Base-by-base conservation (phyloP, 2,797 vertebrate genomes). In the Falco columbarius region DNA sequence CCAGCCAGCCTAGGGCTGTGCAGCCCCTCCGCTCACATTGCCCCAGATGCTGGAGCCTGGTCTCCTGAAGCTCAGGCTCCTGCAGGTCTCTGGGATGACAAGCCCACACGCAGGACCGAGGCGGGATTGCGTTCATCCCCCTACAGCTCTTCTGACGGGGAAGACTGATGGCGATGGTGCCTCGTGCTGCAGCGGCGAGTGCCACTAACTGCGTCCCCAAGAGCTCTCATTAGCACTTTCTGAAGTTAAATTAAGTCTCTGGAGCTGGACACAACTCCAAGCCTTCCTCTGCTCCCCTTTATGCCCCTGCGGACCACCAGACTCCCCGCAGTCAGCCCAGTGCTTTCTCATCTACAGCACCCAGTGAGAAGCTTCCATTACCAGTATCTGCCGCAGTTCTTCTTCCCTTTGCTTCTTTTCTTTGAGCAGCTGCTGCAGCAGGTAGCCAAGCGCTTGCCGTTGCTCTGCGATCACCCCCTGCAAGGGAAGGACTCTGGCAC, bases 381-480 rank as follows among this genome's bases (percentile, higher is more conserved):
- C 99, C 99, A 99, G 98, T 88, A 99, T 97, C 23, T 98, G 98
- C 15, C 46, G 98, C 26, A 99, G 98, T 52, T 99, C 99, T 61
- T 98, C 97, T 94, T 99, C 99, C 47, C 99, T 98, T 92, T 99
- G 98, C 67, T 98, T 97, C 96, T 98, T 99, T 95, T 99, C 99
- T 91, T 99, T 99, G 92, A 99, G 98, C 84, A 99, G 98, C 97
- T 99, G 99, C 98, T 99, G 99, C 90, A 99, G 97, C 94, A 99
- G 94, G 89, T 98, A 98, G 55, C 98, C 96, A 3, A 99, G 98
- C 0, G 98, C 98, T 4, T 96, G 98, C 40, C 99, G 98, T 95
- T 99, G 99, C 59, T 99, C 98, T 2, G 94, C 95, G 71, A 99
- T 97, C 58, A 96, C 97, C 93, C 98, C 99, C 99, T 99, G 96